A percentile compares a stretch with the other conserved stretches of the same genome.
phyloP scores from a whole-genome alignment of 30 jellyfish, hydroid and myxozoan genomes.

The Calvadosia cruxmelitensis region DNA sequence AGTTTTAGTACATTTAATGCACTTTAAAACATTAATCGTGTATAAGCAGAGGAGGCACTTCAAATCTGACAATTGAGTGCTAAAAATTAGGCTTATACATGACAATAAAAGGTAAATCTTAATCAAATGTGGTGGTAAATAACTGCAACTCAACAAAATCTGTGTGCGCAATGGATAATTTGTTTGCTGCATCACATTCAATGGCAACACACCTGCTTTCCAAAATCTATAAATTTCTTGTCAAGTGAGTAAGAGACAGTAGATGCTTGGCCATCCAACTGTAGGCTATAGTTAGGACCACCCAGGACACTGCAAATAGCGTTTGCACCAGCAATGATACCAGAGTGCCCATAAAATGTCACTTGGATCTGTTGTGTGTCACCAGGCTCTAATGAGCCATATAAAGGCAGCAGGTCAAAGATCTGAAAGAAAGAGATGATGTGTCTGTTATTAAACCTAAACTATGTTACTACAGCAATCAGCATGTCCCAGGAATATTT shows the following conservation, averaged over 20 bases:
- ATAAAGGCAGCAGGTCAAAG: conserved; percentile 84
- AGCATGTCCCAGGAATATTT: too few species aligned
- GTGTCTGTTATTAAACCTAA: not conserved
- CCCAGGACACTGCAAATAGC: conserved; percentile 87
- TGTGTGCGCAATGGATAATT: too few species aligned
- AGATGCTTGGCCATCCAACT: conserved; percentile 87
- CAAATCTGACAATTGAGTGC: too few species aligned
- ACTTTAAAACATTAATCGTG: too few species aligned
- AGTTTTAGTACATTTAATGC: too few species aligned
- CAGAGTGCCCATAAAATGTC: conserved; percentile 88
- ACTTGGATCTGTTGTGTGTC: conserved; percentile 85
- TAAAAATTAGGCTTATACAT: too few species aligned
- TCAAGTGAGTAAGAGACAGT: conserved; percentile 41
- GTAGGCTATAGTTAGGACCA: conserved; percentile 85
- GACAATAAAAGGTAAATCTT: too few species aligned
- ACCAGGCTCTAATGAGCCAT: conserved; percentile 72
- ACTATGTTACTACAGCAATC: too few species aligned
- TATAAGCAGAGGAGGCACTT: too few species aligned
- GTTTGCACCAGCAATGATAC: conserved; percentile 65
- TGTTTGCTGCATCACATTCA: too few species aligned
- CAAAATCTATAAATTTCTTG: conserved; percentile 44
- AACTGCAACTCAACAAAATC: too few species aligned
- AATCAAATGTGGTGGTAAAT: too few species aligned
- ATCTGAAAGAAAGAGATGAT: conserved; percentile 22
- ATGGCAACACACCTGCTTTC: conserved; percentile 51